Evolutionary conservation across 1,140 invertebrate genomes (phyloP), one percentile per base, ranked within the genome.

Genomic region (Ephestia elutella): DNA sequence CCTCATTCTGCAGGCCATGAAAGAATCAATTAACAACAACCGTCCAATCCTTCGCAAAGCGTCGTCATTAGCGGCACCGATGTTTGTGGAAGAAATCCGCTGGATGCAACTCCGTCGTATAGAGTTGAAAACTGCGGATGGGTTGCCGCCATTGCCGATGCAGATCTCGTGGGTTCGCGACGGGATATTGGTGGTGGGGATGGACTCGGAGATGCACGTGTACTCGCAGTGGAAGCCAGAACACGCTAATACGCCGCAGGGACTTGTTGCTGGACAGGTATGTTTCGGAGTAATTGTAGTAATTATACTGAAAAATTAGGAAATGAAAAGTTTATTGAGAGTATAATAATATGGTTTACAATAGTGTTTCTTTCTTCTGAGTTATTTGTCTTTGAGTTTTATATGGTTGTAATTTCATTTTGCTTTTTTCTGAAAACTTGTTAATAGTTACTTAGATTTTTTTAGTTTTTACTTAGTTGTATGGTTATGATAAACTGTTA

Each of bases 121-220:
- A 19, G 94, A 97, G 66, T 76, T 99, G 7, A 93, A 94, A 57
- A 98, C 98, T 0, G 98, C 97, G 0, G 98, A 99, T 82, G 97
- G 97, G 0, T 83, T 99, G 44, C 96, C 97, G 28, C 97, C 98
- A 0, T 82, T 99, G 13, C 98, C 98, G 0, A 99, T 99, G 95
- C 97, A 99, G 80, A 96, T 99, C 64, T 98, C 96, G 0, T 99
- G 98, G 98, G 98, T 99, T 0, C 91, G 98, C 28, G 97, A 99
- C 75, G 98, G 98, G 3, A 97, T 99, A 64, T 89, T 99, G 3
- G 96, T 99, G 0, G 97, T 99, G 5, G 98, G 98, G 19, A 99
- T 99, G 97, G 97, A 99, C 78, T 99, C 97, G 28, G 98, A 99
- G 86, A 99, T 99, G 97, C 97, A 99, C 73, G 97, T 99, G 0